Conservation (phyloP, 2,113 vertebrate species). For the Pterocles burchelli region DNA sequence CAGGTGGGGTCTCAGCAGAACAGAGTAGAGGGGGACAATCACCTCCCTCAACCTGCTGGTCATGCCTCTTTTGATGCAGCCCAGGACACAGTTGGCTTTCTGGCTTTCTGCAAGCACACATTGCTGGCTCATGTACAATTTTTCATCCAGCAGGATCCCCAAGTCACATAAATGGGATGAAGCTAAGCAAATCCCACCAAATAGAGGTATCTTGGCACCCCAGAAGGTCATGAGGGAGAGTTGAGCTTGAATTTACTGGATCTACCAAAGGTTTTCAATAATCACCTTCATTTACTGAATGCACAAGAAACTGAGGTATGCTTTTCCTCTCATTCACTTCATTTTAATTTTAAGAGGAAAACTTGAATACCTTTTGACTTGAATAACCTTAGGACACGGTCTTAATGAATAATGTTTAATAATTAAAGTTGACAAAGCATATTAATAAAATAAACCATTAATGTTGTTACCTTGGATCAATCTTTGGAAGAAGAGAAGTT, state of each 20-base stretch:
- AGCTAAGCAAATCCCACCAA: not conserved
- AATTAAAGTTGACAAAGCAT: not conserved
- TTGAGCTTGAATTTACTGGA: not conserved
- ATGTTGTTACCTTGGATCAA: not conserved
- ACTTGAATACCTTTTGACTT: not conserved
- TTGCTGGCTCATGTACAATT: not conserved
- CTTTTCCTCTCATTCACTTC: not conserved
- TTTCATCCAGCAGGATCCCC: not conserved
- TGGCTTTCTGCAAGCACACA: not conserved
- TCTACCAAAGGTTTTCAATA: not conserved
- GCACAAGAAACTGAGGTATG: not conserved
- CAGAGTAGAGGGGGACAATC: not conserved
- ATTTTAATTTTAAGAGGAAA: conserved; percentile 7
- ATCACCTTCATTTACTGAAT: not conserved
- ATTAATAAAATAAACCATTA: conserved; percentile 15
- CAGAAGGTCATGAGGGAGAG: not conserved
- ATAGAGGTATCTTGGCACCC: not conserved
- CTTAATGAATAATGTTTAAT: not conserved
- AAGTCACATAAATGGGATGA: not conserved
- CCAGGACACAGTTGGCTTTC: not conserved
- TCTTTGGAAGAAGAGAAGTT: not conserved
- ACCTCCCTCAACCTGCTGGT: not conserved
- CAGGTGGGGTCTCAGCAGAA: not conserved
- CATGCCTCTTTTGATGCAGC: not conserved
- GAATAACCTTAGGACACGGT: not conserved